Evolutionary conservation across 1,140 invertebrate genomes (phyloP).

Genomic region (Drosophila nasuta): DNA sequence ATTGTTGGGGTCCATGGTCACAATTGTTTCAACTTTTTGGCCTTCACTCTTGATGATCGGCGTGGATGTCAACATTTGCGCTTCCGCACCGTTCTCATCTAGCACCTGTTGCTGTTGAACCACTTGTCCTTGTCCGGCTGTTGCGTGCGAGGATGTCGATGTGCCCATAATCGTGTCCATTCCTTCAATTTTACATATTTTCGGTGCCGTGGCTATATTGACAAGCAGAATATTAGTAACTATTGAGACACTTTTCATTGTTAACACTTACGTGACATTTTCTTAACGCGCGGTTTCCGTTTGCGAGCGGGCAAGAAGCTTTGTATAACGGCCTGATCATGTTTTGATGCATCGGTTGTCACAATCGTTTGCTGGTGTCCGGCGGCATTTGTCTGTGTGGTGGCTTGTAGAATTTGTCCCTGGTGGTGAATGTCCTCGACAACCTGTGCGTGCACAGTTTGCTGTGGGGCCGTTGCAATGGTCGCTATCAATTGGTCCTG

Average conservation of each 20-base stretch:
- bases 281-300: conserved; percentile 83
- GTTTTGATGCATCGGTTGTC: conserved; percentile 80
- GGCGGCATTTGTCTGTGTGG: conserved; percentile 76
- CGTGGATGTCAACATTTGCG: conserved; percentile 67
- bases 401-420: conserved; percentile 80
- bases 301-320: conserved; percentile 85
- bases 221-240: conserved; percentile 3
- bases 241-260: not conserved
- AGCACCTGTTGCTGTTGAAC: conserved; percentile 70
- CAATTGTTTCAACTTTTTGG: conserved; percentile 81
- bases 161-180: conserved; percentile 81
- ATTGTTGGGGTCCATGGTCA: conserved; percentile 79
- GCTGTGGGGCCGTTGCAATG: conserved; percentile 79
- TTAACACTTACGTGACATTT: conserved; percentile 77
- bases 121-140: conserved; percentile 44
- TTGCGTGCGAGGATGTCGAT: conserved; percentile 71
- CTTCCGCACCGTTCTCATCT: conserved; percentile 75
- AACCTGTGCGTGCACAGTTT: conserved; percentile 84
- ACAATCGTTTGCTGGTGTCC: conserved; percentile 78
- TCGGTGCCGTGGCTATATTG: conserved; percentile 70
- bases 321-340: conserved; percentile 84
- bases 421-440: conserved; percentile 83
- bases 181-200: conserved; percentile 83
- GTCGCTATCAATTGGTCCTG: conserved; percentile 84
- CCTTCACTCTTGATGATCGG: conserved; percentile 81